A percentile compares a stretch with the other conserved stretches of the same genome.
phyloP scores from a whole-genome alignment of 2,113 vertebrate species.

The Sylvietta virens region DNA sequence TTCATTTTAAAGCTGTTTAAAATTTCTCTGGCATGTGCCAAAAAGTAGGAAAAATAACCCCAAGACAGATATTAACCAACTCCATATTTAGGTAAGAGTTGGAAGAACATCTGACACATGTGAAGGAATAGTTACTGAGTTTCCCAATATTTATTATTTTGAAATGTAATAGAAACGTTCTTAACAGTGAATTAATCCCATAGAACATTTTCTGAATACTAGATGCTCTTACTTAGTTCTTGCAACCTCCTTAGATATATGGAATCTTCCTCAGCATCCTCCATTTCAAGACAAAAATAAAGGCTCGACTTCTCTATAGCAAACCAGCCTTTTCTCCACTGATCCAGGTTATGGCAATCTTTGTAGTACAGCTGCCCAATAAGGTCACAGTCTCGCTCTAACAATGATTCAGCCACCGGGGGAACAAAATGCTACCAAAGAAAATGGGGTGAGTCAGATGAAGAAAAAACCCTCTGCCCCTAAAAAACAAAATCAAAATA shows the following conservation, averaged over 20 bases:
- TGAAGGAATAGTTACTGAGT: neutral
- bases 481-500: neutral
- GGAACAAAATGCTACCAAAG: slow-evolving; percentile 87
- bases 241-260: slow-evolving; percentile 89
- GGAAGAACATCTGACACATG: neutral
- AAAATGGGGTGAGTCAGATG: slow-evolving; percentile 43
- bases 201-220: neutral
- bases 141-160: neutral
- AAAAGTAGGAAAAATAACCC: neutral
- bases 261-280: slow-evolving; percentile 72
- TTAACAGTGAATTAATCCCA: neutral
- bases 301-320: slow-evolving; percentile 82
- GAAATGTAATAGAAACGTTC: neutral
- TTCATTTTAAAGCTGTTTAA: slow-evolving; percentile 16
- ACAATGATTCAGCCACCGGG: slow-evolving; percentile 74
- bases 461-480: neutral
- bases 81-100: neutral
- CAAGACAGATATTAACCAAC: neutral
- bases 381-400: slow-evolving; percentile 81
- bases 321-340: slow-evolving; percentile 94
- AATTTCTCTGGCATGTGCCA: neutral
- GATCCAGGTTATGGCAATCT: slow-evolving; percentile 87
- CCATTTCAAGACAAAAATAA: slow-evolving; percentile 79
- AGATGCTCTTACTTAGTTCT: slow-evolving; percentile 86
- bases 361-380: slow-evolving; percentile 92